Evolutionary conservation across 1,140 invertebrate species (phyloP), one percentile per base, ranked within the genome.

Genomic region (Tribolium castaneum): DNA sequence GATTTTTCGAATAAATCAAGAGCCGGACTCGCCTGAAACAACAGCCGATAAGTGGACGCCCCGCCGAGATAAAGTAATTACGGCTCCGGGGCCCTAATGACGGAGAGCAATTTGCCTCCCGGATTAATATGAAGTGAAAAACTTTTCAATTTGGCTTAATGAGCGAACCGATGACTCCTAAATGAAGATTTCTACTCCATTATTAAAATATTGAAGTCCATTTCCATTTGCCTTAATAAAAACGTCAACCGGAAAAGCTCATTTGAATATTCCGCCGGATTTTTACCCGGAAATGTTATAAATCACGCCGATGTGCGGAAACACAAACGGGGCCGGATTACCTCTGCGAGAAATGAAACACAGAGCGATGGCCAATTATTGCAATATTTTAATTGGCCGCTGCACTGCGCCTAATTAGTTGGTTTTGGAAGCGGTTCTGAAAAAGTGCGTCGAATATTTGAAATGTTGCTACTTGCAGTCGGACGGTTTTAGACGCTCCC

Each of bases 131-230:
- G 75, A 54, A 80, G 25, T 78, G 75, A 73, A 77, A 80, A 82
- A 82, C 81, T 82, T 82, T 82, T 82, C 81, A 82, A 82, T 82
- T 82, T 82, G 79, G 51, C 74, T 79, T 80, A 80, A 82, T 82
- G 79, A 81, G 74, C 77, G 59, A 66, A 66, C 78, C 59, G 73
- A 76, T 79, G 78, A 75, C 71, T 70, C 71, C 52, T 78, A 78
- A 78, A 78, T 78, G 70, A 78, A 78, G 77, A 62, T 62, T 71
- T 78, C 70, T 62, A 75, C 73, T 75, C 52, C 73, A 62, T 49
- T 62, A 75, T 75, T 75, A 75, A 75, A 75, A 75, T 56, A 62
- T 56, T 49, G 52, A 62, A 75, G 73, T 62, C 52, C 73, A 76
- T 76, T 76, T 76, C 62, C 56, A 70, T 76, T 70, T 54, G 13